A percentile compares a stretch with the other conserved stretches of the same genome.
phyloP scores from a whole-genome alignment of 2,113 vertebrate genomes.

The Oriolus oriolus region DNA sequence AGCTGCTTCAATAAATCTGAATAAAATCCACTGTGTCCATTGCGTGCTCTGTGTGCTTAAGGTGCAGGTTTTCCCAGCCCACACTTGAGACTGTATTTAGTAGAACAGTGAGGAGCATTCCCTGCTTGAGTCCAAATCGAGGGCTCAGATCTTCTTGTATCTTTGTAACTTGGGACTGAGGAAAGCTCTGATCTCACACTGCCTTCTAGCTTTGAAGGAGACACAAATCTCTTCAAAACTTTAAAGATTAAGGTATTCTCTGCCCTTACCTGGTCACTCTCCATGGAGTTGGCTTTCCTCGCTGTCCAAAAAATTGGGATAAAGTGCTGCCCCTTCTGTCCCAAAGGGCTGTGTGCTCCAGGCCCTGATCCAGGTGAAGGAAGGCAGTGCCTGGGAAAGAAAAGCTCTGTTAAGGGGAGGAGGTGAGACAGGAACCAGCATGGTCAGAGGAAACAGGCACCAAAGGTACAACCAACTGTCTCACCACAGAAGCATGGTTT shows the following conservation, averaged over 20 bases:
- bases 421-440: neutral
- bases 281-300: neutral
- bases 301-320: fast-evolving
- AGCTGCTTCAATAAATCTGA: constrained; percentile 56
- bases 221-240: neutral
- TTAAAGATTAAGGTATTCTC: neutral
- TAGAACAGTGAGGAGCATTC: neutral
- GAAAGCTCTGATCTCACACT: neutral
- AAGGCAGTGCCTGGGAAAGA: neutral
- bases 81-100: neutral
- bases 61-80: neutral
- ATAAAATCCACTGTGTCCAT: neutral
- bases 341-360: neutral
- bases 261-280: neutral
- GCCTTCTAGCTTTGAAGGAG: neutral
- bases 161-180: neutral
- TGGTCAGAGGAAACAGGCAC: neutral
- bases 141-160: neutral
- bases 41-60: neutral
- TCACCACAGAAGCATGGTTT: neutral
- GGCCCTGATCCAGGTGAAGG: neutral
- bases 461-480: neutral
- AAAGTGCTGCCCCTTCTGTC: neutral
- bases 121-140: neutral
- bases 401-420: neutral